These are phyloP conservation scores for Sebastes paucispinis DNA, from an alignment of 2,797 vertebrate species.

Conservation along the genomic window DNA sequence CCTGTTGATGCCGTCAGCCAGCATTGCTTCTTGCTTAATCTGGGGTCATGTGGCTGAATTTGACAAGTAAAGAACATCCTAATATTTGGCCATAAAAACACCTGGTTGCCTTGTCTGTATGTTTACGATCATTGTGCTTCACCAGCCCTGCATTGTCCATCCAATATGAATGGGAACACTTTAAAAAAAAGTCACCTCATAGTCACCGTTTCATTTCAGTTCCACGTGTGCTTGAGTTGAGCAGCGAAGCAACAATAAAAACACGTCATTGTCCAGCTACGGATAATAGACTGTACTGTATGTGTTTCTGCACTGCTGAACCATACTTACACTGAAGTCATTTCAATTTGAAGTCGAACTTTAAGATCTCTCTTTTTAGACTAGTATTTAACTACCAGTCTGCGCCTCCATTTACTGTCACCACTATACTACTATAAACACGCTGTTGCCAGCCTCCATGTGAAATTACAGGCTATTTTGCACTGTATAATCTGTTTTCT, in stretches of 20 bases:
- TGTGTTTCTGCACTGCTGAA: neutral
- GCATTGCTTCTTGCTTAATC: neutral
- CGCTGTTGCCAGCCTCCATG: neutral
- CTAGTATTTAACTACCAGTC: slow-evolving; percentile 8
- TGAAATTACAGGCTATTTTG: slow-evolving; percentile 29
- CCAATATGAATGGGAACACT: neutral
- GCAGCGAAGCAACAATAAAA: neutral
- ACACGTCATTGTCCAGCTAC: neutral
- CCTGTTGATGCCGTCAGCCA: neutral
- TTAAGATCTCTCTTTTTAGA: neutral
- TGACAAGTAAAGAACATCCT: neutral
- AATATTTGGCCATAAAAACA: neutral
- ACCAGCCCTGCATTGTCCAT: neutral
- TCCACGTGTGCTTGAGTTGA: neutral
- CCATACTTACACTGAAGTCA: neutral
- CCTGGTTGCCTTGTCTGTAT: neutral
- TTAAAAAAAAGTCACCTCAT: neutral
- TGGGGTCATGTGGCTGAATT: neutral
- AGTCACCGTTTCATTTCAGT: neutral
- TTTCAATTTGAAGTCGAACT: neutral
- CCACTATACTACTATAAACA: neutral
- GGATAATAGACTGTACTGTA: neutral
- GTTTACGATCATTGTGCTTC: neutral
- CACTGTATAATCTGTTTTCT: neutral
- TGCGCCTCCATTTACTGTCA: neutral